Evolutionary conservation across 2,113 vertebrate genomes (phyloP).

Genomic region (Alouatta palliata): DNA sequence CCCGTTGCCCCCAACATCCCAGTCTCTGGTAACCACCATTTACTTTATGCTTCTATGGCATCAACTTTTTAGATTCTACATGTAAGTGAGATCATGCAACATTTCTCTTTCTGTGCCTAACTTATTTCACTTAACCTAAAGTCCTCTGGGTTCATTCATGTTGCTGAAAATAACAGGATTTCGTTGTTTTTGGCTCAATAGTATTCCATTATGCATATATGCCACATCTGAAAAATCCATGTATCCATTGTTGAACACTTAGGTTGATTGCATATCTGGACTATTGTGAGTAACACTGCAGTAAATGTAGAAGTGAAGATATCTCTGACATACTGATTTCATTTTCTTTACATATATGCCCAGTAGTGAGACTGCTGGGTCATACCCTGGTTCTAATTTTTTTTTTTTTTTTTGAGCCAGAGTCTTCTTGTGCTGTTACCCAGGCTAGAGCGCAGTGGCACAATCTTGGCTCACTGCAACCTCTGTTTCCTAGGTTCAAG

Average conservation of each 20-base stretch:
- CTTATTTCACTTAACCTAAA: too few species aligned
- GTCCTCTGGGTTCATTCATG: too few species aligned
- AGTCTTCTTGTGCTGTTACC: too few species aligned
- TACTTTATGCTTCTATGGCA: neutral
- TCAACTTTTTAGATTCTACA: neutral
- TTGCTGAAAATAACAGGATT: too few species aligned
- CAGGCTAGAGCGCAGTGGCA: too few species aligned
- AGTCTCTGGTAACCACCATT: neutral
- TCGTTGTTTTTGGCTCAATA: too few species aligned
- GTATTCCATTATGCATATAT: too few species aligned
- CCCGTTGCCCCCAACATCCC: neutral
- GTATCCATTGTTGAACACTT: neutral
- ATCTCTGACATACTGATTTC: neutral
- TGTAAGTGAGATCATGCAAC: too few species aligned
- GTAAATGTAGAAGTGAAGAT: neutral
- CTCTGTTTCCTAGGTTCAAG: too few species aligned
- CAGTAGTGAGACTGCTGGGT: neutral
- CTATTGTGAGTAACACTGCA: neutral
- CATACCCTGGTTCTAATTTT: neutral
- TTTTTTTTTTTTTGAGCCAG: too few species aligned
- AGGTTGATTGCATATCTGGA: neutral
- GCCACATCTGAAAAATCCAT: neutral
- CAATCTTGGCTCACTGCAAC: too few species aligned
- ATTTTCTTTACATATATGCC: neutral
- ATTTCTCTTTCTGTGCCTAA: too few species aligned